A percentile compares a stretch with the other conserved stretches of the same genome.
Conservation (phyloP, 2,888 invertebrate species). For the Autographa pulchrina region DNA sequence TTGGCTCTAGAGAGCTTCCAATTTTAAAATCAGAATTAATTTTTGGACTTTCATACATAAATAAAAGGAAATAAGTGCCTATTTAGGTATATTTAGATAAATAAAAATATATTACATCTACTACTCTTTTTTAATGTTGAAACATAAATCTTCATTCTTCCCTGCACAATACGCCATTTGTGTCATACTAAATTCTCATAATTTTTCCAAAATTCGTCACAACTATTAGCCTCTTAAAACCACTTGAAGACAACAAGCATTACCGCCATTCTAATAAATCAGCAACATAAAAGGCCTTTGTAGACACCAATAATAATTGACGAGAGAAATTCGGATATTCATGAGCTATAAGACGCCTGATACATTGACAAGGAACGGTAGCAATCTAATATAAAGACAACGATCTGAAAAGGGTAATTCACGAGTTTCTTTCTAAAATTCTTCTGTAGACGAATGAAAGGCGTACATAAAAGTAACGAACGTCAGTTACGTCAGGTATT, state of each 20-base stretch:
- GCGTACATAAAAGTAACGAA: neutral
- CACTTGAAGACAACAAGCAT: conserved; percentile 22
- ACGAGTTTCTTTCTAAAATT: neutral
- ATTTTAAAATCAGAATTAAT: no score
- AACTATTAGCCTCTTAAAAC: conserved; percentile 28
- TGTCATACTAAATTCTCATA: conserved; percentile 17
- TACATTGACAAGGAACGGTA: neutral
- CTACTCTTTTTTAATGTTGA: no score
- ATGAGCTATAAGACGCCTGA: conserved; percentile 17
- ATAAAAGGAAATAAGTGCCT: no score
- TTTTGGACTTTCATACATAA: no score
- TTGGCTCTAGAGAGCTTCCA: neutral
- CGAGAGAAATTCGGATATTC: conserved; percentile 37
- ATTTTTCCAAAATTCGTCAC: conserved; percentile 26
- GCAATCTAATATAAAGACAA: neutral
- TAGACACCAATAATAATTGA: conserved; percentile 40
- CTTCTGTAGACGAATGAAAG: neutral
- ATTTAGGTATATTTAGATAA: no score
- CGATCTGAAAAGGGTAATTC: neutral
- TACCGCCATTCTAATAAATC: conserved; percentile 38
- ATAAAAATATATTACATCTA: no score
- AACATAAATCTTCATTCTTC: neutral
- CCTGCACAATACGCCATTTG: neutral
- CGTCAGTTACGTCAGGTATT: neutral
- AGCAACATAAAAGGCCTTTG: conserved; percentile 37